Evolutionary conservation across 2,888 invertebrate genomes (phyloP).

Genomic region (Drosophila seclusa): DNA sequence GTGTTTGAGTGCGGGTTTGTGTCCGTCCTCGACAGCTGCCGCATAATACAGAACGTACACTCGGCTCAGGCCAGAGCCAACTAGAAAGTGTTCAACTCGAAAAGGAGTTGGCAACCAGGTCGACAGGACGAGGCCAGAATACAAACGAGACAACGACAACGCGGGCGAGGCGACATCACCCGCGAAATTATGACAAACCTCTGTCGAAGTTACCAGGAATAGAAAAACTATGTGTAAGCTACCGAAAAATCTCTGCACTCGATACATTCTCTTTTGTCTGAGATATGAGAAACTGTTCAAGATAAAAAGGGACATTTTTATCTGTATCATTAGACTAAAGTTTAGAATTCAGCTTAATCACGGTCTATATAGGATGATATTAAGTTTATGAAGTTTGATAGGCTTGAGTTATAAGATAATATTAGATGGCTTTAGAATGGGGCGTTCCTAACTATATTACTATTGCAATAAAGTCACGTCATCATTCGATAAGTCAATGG

Average conservation of each 20-base stretch:
- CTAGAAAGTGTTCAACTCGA: slow-evolving; percentile 80
- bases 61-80: slow-evolving; percentile 51
- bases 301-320: background rate
- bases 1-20: slow-evolving; percentile 37
- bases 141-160: slow-evolving; percentile 17
- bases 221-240: background rate
- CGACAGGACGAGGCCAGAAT: slow-evolving; percentile 60
- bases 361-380: background rate
- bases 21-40: slow-evolving; percentile 68
- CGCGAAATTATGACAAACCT: slow-evolving; percentile 73
- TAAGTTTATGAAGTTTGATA: background rate
- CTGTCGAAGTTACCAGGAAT: slow-evolving; percentile 46
- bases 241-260: background rate
- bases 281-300: background rate
- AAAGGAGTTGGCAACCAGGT: slow-evolving; percentile 75
- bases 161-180: slow-evolving; percentile 38
- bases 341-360: background rate
- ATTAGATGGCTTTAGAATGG: background rate
- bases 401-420: background rate
- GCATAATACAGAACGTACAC: slow-evolving; percentile 61
- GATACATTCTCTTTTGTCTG: background rate
- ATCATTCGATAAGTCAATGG: background rate
- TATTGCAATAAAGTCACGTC: background rate
- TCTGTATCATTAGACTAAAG: background rate
- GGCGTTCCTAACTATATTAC: background rate